phyloP scores from a whole-genome alignment of 2,888 invertebrate species.

The Cephus runcator region DNA sequence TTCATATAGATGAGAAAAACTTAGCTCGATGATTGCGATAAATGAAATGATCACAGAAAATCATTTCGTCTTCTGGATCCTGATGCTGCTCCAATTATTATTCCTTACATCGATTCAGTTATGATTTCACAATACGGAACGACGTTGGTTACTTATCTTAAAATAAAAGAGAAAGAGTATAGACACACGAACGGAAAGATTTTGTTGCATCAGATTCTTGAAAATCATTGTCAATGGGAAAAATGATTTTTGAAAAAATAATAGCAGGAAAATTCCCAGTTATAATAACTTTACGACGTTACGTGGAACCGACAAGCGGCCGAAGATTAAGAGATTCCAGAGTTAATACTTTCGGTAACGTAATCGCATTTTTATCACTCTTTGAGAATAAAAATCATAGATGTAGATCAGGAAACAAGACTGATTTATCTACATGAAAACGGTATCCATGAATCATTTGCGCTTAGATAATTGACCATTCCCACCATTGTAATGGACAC shows the following conservation, averaged over 20 bases:
- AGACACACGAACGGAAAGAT: not conserved
- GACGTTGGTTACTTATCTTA: too few relatives aligned
- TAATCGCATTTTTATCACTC: not conserved
- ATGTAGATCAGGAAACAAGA: not conserved
- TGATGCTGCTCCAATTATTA: not conserved
- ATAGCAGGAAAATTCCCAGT: slow-evolving; percentile 20
- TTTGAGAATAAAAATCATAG: not conserved
- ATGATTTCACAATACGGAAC: not conserved
- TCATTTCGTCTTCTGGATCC: not conserved
- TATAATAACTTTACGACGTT: slow-evolving; percentile 25
- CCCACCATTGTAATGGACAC: slow-evolving; percentile 12
- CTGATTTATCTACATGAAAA: not conserved
- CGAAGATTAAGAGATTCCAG: not conserved
- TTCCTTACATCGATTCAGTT: not conserved
- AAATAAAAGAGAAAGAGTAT: too few relatives aligned
- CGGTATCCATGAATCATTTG: not conserved
- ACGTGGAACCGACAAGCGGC: slow-evolving; percentile 10
- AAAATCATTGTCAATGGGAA: not conserved
- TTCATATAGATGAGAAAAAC: not conserved
- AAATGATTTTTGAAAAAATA: slow-evolving; percentile 26
- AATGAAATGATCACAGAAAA: not conserved
- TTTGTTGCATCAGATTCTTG: not conserved
- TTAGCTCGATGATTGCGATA: not conserved
- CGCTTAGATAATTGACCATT: not conserved
- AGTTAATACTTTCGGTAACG: not conserved